Conservation (phyloP, 92 coral and sea anemone genomes). For the Scolanthus callimorphus region DNA sequence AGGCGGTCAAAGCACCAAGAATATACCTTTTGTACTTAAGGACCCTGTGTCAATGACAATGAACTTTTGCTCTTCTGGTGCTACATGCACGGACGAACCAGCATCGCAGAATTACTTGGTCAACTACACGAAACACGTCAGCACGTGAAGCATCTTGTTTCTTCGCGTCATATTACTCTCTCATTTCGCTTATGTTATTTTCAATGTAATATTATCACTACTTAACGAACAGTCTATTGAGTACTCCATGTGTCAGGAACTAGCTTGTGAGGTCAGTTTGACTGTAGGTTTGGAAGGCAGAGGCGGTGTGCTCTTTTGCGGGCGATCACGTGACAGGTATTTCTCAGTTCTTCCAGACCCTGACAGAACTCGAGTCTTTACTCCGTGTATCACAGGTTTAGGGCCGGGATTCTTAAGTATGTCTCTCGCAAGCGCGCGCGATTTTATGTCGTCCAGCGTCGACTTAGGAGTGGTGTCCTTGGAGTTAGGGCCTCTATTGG, state of each 20-base stretch:
- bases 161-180: no score
- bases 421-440: constrained; percentile 18
- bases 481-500: neutral
- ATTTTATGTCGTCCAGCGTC: constrained; percentile 19
- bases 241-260: constrained; percentile 2
- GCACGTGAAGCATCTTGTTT: no score
- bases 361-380: constrained; percentile 11
- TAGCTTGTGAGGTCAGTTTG: constrained; percentile 12
- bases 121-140: no score
- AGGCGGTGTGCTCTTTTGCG: constrained; percentile 17
- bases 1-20: no score
- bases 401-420: neutral
- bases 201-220: no score
- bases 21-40: no score
- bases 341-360: constrained; percentile 9
- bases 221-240: no score
- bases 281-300: constrained; percentile 54
- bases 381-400: constrained; percentile 33
- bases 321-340: constrained; percentile 29
- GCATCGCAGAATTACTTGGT: no score
- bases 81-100: no score
- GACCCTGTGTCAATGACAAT: no score
- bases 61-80: no score
- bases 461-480: constrained; percentile 8
- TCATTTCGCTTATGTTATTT: no score